phyloP scores from a whole-genome alignment of 2,888 invertebrate genomes.

The Ophion costatus region DNA sequence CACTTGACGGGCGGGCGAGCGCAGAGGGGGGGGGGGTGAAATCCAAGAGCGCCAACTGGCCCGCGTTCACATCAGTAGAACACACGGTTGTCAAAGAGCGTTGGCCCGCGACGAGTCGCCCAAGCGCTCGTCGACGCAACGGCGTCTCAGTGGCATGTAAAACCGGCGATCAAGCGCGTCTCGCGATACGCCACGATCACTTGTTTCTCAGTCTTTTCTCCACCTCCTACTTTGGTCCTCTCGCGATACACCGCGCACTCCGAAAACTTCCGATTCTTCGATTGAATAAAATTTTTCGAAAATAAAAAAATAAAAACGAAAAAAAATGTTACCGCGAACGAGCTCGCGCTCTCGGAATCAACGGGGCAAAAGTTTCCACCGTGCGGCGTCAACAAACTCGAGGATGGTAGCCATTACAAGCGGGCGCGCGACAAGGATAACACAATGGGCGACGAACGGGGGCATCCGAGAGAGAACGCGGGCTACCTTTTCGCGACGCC shows the following conservation, averaged over 20 bases:
- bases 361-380: constrained; percentile 63
- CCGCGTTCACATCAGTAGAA: constrained; percentile 65
- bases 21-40: neutral
- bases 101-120: constrained; percentile 77
- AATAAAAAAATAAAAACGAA: constrained; percentile 2
- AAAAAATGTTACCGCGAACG: constrained; percentile 11
- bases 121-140: constrained; percentile 66
- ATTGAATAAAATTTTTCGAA: neutral
- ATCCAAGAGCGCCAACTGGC: constrained; percentile 59
- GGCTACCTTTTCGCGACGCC: constrained; percentile 66
- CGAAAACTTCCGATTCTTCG: neutral
- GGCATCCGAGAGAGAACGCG: constrained; percentile 62
- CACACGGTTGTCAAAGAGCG: constrained; percentile 77
- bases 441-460: constrained; percentile 77
- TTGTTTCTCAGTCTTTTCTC: constrained; percentile 15
- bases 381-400: constrained; percentile 78
- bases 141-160: constrained; percentile 68
- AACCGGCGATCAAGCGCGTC: constrained; percentile 56
- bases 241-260: neutral
- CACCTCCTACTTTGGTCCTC: constrained; percentile 3
- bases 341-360: constrained; percentile 23
- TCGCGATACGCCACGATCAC: constrained; percentile 3
- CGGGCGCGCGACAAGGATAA: constrained; percentile 78
- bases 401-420: constrained; percentile 78
- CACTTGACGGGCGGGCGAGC: constrained; percentile 42